phyloP scores from a whole-genome alignment of 1,140 invertebrate species.

The Acromyrmex charruanus region DNA sequence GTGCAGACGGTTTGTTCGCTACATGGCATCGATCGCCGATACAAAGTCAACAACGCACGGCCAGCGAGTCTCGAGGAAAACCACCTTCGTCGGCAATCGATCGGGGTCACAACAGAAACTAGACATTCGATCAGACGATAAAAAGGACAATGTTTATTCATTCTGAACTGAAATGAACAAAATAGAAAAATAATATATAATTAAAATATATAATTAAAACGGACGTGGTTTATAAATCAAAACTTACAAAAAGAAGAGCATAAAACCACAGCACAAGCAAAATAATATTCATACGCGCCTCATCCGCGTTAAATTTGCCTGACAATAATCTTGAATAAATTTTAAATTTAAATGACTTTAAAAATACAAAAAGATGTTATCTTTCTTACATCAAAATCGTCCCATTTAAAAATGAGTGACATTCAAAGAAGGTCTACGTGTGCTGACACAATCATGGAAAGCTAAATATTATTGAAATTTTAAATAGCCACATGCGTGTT shows the following conservation, averaged over 20 bases:
- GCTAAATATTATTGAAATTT: conserved; percentile 33
- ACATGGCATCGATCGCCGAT: conserved; percentile 49
- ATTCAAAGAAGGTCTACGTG: neutral
- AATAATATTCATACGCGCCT: no score
- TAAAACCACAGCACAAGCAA: no score
- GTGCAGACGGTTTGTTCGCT: conserved; percentile 44
- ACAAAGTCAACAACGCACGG: conserved; percentile 68
- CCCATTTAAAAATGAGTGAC: neutral
- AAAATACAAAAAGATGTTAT: neutral
- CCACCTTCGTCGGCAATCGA: conserved; percentile 61
- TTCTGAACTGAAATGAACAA: neutral
- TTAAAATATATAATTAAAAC: no score
- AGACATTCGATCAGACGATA: neutral
- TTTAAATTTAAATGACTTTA: neutral
- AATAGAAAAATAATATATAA: neutral
- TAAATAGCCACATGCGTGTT: neutral
- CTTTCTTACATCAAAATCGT: neutral
- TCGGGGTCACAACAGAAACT: conserved; percentile 68
- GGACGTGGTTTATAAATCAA: no score
- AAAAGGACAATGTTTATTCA: conserved; percentile 26
- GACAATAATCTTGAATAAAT: neutral
- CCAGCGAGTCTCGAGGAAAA: conserved; percentile 43
- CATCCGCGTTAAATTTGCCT: no score
- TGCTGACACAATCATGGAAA: neutral
- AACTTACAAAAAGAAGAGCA: no score